Evolutionary conservation across 2,113 vertebrate genomes (phyloP).

Genomic region (Poeciliopsis prolifica): DNA sequence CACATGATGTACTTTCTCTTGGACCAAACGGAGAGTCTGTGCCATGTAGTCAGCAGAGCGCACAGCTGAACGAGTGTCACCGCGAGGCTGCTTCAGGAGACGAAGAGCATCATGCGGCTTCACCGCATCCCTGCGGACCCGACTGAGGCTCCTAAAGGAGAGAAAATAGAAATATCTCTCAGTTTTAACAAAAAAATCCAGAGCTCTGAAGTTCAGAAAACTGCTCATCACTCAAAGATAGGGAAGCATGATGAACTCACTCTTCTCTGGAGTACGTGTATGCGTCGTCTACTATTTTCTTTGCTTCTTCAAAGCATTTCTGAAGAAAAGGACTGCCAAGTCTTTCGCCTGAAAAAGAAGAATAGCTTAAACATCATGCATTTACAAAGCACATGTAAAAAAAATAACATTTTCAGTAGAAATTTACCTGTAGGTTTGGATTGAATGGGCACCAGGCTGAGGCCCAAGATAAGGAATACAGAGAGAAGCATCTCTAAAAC

Average conservation of each 20-base stretch:
- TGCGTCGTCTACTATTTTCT: conserved; percentile 82
- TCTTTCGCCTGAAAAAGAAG: conserved; percentile 31
- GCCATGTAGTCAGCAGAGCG: conserved; percentile 87
- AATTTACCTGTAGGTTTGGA: conserved; percentile 56
- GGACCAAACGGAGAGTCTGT: conserved; percentile 83
- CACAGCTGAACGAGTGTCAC: conserved; percentile 71
- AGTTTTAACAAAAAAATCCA: not conserved
- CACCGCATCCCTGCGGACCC: conserved; percentile 70
- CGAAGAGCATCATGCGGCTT: conserved; percentile 82
- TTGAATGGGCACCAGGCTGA: conserved; percentile 48
- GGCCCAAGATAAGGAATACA: conserved; percentile 59
- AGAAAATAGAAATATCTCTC: not conserved
- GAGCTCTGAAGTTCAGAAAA: not conserved
- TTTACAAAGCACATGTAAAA: not conserved
- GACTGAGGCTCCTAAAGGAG: conserved; percentile 81
- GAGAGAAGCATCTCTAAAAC: conserved; percentile 72
- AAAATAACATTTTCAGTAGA: not conserved
- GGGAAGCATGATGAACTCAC: conserved; percentile 60
- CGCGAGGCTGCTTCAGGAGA: conserved; percentile 87
- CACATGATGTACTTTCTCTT: conserved; percentile 67
- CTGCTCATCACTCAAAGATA: not conserved
- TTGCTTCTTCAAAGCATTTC: conserved; percentile 81
- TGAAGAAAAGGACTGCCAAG: conserved; percentile 70
- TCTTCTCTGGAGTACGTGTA: conserved; percentile 81
- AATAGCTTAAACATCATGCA: not conserved